Evolutionary conservation across 2,888 invertebrate genomes (phyloP), one percentile per base, ranked within the genome.

Genomic region (Uloborus plumipes): DNA sequence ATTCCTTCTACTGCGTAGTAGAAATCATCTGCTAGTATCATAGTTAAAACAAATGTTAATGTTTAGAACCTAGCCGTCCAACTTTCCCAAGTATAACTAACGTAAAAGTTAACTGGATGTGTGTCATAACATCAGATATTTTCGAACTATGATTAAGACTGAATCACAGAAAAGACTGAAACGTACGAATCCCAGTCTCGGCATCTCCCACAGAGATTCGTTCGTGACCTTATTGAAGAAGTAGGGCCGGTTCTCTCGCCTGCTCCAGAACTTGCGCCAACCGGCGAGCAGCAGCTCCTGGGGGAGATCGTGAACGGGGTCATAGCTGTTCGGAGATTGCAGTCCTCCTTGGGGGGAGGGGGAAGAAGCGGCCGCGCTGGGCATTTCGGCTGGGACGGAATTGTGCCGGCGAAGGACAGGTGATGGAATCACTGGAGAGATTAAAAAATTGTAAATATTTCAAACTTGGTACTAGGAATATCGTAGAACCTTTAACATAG

Each of bases 181-280:
- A 65, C 74, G 77, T 55, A 86, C 86, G 61, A 84, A 85, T 55
- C 87, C 87, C 14, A 93, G 90, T n/a, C 93, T 92, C 16, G 97
- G 97, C 92, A 96, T 93, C 89, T 98, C 98, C 98, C 98, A 98
- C 86, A 97, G 91, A n/a, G 97, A 97, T 90, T 98, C 96, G 73
- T 97, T 96, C 0, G 96, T 96, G 31, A 94, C 90, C 90, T 97
- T 97, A 89, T 98, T 98, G 95, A 97, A 98, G 90, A 95, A 98
- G 89, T 98, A 98, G 1, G 96, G 96, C 47, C 98, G 91, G 88
- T 95, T 96, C 89, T 98, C 98, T 74, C 98, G 91, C 88, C 96
- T 95, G 22, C 97, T 98, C 98, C 98, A 98, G 89, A 95, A 97
- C 87, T 95, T 96, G 84, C 97, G 93, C 98, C 98, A 98, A 7